Evolutionary conservation across 1,140 invertebrate species (phyloP), one percentile per base, ranked within the genome.

Genomic region (Glossosoma conforme): DNA sequence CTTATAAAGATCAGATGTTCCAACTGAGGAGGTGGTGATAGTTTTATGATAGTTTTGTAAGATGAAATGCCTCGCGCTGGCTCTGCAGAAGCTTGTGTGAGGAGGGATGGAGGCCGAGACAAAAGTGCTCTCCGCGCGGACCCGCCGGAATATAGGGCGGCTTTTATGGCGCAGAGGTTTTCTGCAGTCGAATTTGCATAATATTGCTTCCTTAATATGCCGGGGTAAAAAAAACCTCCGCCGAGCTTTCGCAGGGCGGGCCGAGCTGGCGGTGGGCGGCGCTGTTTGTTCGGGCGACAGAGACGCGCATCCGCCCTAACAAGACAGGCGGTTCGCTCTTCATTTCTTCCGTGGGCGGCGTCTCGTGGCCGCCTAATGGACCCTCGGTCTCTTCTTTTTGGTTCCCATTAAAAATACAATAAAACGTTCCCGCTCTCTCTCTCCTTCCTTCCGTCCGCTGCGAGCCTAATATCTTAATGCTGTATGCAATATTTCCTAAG

Each of bases 141-240:
- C 30, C 4, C 17, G n/a, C 22, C 25, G 24, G 46, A 50, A 45
- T 52, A 41, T 42, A 30, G 51, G 51, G 51, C 46, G 46, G 47
- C 19, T 37, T 54, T 54, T 54, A 49, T 52, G 37, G 43, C 24
- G 30, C 35, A 32, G 56, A 44, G 47, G 52, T 53, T 58, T 60
- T 60, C 56, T 60, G 54, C 46, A 59, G 33, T 59, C 20, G 48
- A 62, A 69, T 72, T 65, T 69, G 64, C 68, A 72, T 70, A 69
- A 68, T 68, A 72, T 70, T 71, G 68, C 65, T 69, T 71, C 65
- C 63, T 69, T 72, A 69, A 69, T 67, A 70, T 66, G 61, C 63
- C 59, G 35, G 59, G 63, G 62, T 42, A 60, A 60, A 65, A 65
- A 68, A 59, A 54, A 42, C 63, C 61, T n/a, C n/a, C n/a, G n/a